Evolutionary conservation across 2,113 vertebrate genomes (phyloP).

Genomic region (Barbus barbus): DNA sequence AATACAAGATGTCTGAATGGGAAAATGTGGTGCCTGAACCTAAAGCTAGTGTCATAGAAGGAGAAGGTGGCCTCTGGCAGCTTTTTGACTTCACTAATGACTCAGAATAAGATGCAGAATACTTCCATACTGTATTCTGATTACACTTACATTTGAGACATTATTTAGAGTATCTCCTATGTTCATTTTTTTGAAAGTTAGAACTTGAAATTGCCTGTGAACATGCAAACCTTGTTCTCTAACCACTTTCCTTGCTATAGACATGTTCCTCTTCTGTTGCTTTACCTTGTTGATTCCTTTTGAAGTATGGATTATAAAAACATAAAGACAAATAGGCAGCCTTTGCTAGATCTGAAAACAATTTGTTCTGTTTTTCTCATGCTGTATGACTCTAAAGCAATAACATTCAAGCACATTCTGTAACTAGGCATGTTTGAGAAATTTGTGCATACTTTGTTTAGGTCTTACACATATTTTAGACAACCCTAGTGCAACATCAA

Average conservation of each 20-base stretch:
- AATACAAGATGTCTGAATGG: slow-evolving; percentile 48
- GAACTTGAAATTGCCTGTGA: background rate
- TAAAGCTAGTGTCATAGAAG: slow-evolving; percentile 16
- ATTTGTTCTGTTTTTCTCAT: background rate
- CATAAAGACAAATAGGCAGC: background rate
- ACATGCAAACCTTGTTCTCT: background rate
- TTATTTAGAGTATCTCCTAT: background rate
- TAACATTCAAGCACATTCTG: background rate
- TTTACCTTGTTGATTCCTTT: background rate
- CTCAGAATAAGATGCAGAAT: slow-evolving; percentile 52
- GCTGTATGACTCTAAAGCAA: background rate
- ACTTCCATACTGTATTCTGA: background rate
- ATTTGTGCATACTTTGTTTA: slow-evolving; percentile 1
- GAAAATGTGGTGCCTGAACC: slow-evolving; percentile 48
- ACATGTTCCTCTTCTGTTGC: background rate
- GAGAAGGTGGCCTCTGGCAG: slow-evolving; percentile 64
- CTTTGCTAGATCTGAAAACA: background rate
- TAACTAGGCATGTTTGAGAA: background rate
- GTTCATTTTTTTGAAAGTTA: background rate
- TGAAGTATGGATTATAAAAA: background rate
- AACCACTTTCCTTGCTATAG: background rate
- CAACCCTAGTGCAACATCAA: background rate
- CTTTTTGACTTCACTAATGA: slow-evolving; percentile 68
- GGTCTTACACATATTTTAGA: background rate
- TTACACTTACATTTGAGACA: background rate